These are phyloP conservation scores for Ardeotis arabs DNA, from an alignment of 2,113 vertebrate species.

Conservation along the genomic window DNA sequence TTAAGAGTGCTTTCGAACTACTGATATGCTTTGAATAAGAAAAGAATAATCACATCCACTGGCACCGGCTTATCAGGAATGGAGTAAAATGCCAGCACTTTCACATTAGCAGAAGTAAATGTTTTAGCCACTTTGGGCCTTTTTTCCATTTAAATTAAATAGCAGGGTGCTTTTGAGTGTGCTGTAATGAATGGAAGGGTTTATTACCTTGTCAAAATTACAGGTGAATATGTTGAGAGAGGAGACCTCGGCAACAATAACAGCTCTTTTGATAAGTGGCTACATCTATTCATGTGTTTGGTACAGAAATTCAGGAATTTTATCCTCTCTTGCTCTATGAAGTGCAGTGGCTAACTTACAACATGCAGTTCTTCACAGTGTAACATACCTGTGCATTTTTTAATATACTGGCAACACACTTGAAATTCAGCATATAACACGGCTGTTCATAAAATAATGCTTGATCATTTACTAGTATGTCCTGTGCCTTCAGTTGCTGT, in stretches of 20 bases:
- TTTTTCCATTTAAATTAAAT: slow-evolving; percentile 76
- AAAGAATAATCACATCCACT: slow-evolving; percentile 84
- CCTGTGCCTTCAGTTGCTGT: not conserved
- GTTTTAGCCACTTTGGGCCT: slow-evolving; percentile 78
- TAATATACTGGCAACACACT: not conserved
- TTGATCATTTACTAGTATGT: slow-evolving; percentile 4
- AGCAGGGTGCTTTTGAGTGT: slow-evolving; percentile 66
- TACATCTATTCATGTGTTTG: slow-evolving; percentile 37
- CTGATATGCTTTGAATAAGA: slow-evolving; percentile 86
- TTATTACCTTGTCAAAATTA: slow-evolving; percentile 76
- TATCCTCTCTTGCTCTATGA: slow-evolving; percentile 18
- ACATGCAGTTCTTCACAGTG: not conserved
- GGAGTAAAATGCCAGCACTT: slow-evolving; percentile 83
- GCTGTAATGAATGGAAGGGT: slow-evolving; percentile 72
- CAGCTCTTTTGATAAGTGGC: slow-evolving; percentile 71
- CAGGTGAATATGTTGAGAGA: slow-evolving; percentile 75
- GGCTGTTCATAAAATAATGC: slow-evolving; percentile 1
- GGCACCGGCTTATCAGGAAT: slow-evolving; percentile 82
- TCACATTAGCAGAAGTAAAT: slow-evolving; percentile 85
- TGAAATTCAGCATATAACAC: not conserved
- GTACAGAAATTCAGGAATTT: slow-evolving; percentile 66
- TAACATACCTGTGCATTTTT: not conserved
- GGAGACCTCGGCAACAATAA: slow-evolving; percentile 53
- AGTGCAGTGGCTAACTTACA: slow-evolving; percentile 17
- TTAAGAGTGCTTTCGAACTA: slow-evolving; percentile 81